Evolutionary conservation across 2,113 vertebrate species (phyloP).

Genomic region (Crotalus horridus): DNA sequence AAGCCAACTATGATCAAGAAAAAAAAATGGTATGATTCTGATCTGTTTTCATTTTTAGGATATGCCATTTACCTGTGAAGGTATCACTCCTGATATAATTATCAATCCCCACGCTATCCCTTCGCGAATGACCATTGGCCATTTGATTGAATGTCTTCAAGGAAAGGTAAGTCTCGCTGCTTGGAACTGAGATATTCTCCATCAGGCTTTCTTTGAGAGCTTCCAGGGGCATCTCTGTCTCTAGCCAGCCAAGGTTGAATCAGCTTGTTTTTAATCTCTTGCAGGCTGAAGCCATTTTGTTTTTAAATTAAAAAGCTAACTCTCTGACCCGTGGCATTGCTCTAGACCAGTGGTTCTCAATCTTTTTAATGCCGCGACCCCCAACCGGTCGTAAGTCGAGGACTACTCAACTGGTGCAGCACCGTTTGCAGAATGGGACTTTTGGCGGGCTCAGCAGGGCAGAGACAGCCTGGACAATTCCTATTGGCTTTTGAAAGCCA

Average conservation of each 20-base stretch:
- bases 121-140: slow-evolving; percentile 97
- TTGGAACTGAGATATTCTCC: background rate
- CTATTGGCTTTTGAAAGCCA: no score
- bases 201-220: background rate
- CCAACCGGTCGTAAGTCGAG: no score
- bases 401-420: no score
- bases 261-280: background rate
- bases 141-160: slow-evolving; percentile 98
- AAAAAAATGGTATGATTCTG: background rate
- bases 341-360: background rate
- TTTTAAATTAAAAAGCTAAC: background rate
- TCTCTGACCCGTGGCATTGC: background rate
- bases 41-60: slow-evolving; percentile 72
- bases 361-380: no score
- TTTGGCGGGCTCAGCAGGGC: no score
- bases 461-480: no score
- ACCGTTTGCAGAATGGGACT: no score
- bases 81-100: slow-evolving; percentile 98
- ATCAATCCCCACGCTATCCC: slow-evolving; percentile 99
- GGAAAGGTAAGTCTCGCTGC: slow-evolving; percentile 82
- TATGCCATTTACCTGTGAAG: slow-evolving; percentile 98
- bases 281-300: background rate
- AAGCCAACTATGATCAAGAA: background rate
- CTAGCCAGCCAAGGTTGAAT: background rate
- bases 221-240: background rate